Percentiles rank a stretch among this genome's conserved stretches.
phyloP scores from a whole-genome alignment of 2,797 vertebrate species.

The Pelochelys cantorii region DNA sequence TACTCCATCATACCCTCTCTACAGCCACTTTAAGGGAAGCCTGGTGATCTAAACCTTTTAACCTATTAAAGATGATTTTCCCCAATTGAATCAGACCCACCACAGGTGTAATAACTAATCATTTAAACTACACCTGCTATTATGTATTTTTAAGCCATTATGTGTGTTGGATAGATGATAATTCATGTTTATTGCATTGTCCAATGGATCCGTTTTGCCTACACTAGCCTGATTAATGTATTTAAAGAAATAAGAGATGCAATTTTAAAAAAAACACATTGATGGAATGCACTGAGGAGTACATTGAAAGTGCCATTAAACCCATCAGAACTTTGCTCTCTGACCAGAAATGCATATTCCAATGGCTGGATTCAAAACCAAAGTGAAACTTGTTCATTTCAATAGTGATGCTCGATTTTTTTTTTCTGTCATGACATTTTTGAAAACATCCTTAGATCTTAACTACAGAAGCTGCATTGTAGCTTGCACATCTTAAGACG shows the following conservation, averaged over 20 bases:
- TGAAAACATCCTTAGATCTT: constrained; percentile 51
- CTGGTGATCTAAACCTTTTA: constrained; percentile 99
- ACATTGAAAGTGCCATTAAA: constrained; percentile 86
- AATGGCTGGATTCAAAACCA: constrained; percentile 80
- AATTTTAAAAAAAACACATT: constrained; percentile 79
- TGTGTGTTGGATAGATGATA: constrained; percentile 91
- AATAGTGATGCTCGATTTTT: constrained; percentile 53
- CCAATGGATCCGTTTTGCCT: constrained; percentile 89
- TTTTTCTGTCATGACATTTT: constrained; percentile 58
- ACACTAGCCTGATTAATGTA: constrained; percentile 87
- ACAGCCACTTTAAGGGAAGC: constrained; percentile 98
- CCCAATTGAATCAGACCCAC: constrained; percentile 99
- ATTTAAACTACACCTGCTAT: constrained; percentile 94
- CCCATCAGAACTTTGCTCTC: constrained; percentile 86
- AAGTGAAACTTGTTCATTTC: constrained; percentile 78
- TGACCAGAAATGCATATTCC: constrained; percentile 85
- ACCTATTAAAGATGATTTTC: constrained; percentile 99
- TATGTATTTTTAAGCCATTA: constrained; percentile 93
- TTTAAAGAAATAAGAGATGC: constrained; percentile 89
- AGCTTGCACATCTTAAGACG: constrained; percentile 11
- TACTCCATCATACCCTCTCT: constrained; percentile 98
- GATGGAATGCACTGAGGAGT: constrained; percentile 85
- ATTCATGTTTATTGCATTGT: constrained; percentile 99
- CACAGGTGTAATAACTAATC: constrained; percentile 99
- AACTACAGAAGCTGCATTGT: constrained; percentile 12